Base-by-base conservation (phyloP, 2,113 vertebrate species). In the Hydrochoerus hydrochaeris region DNA sequence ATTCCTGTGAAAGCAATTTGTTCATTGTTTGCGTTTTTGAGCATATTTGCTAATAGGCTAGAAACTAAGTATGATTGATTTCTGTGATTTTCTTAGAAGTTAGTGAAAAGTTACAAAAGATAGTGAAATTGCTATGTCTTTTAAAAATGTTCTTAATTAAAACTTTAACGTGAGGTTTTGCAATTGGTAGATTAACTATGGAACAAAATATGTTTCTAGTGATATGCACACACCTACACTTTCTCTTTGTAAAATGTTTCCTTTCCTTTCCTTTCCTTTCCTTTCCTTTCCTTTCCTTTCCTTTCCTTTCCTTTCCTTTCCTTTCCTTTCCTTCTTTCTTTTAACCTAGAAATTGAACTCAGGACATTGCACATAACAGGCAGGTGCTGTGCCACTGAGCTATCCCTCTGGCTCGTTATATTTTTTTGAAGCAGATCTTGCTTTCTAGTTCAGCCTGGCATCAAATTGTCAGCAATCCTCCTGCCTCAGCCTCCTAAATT, bases 1-100 rank as follows among this genome's bases (percentile, higher is more conserved):
- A 77, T 67, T 20, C 38, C 28, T 58, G 10, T 93, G 69, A 88
- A 13, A 77, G 57, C 78, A 71, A 17, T 30, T 93, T 82, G 26
- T 11, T 24, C 44, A 0, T 94, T 86, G 32, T 92, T 17, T 86
- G 13, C 58, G 20, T 75, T 73, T 86, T 90, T 67, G 26, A 41
- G 63, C 32, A 13, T 63, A 35, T 81, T 96, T 91, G 32, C 63
- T 57, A 65, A 0, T 49, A 52, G 14, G 60, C 49, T 83, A 28
- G 67, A 94, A 94, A 91, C 46, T 28, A 92, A 86, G 69, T n/a
- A n/a, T 91, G 19, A 49, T 94, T 87, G 46, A 60, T 90, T 75
- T 78, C 67, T 95, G 19, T 90, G 60, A 44, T 75, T 65, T 80
- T 90, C 49, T 80, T 87, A 80, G 57, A 63, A 57, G 24, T 85